These are phyloP conservation scores for Drosophila neonasuta DNA, from an alignment of 2,888 invertebrate genomes.

Conservation along the genomic window DNA sequence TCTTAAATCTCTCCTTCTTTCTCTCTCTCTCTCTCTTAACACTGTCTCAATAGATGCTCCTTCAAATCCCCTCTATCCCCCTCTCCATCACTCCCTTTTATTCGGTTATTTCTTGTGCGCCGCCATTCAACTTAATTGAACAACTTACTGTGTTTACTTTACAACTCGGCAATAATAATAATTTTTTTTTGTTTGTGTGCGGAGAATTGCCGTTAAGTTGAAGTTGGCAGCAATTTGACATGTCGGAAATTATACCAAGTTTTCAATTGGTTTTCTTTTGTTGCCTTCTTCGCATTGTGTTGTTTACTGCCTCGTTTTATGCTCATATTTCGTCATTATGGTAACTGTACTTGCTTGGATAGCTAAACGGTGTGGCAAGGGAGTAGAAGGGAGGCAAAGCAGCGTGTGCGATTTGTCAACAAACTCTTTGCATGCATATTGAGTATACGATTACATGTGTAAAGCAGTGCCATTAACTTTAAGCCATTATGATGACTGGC, in stretches of 20 bases:
- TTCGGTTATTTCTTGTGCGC: too few relatives aligned
- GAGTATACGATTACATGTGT: constrained; percentile 29
- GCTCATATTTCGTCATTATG: constrained; percentile 48
- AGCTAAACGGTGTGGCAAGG: neutral
- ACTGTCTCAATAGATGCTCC: too few relatives aligned
- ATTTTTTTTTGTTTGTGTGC: neutral
- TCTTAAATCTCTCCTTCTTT: too few relatives aligned
- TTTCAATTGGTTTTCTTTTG: constrained; percentile 38
- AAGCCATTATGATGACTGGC: neutral
- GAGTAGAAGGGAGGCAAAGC: neutral
- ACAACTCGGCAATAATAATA: constrained; percentile 33
- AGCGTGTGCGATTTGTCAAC: constrained; percentile 34
- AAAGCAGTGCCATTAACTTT: constrained; percentile 12
- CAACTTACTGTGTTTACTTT: constrained; percentile 25
- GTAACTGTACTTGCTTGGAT: constrained; percentile 42
- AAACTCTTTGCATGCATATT: constrained; percentile 60
- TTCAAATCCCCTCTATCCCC: too few relatives aligned
- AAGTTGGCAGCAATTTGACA: constrained; percentile 24
- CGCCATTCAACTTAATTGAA: constrained; percentile 14
- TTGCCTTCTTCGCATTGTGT: constrained; percentile 9
- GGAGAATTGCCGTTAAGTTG: constrained; percentile 55
- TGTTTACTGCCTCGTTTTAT: constrained; percentile 12
- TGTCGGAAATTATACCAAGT: constrained; percentile 30
- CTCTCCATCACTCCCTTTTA: too few relatives aligned
- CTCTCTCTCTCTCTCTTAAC: too few relatives aligned